Conservation (phyloP, 2,113 vertebrate species). For the Ancistrus triradiatus region DNA sequence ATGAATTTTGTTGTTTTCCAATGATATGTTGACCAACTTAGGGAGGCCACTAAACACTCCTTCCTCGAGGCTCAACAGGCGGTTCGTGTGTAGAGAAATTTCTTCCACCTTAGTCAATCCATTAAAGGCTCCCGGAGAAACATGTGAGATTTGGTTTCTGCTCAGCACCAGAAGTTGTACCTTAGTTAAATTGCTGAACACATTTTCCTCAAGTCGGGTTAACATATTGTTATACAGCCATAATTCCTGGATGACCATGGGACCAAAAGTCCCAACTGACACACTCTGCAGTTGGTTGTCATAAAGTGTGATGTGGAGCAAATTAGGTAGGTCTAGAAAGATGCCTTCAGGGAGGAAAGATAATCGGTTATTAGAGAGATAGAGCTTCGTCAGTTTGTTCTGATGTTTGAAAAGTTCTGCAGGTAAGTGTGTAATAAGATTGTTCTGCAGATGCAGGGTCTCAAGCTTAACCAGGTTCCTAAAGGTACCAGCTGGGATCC, state of each 20-base stretch:
- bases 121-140: conserved; percentile 70
- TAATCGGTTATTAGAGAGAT: conserved; percentile 81
- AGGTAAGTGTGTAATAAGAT: conserved; percentile 71
- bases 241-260: conserved; percentile 72
- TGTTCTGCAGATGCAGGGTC: conserved; percentile 82
- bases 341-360: conserved; percentile 71
- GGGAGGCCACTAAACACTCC: conserved; percentile 67
- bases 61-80: conserved; percentile 63
- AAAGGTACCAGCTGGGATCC: conserved; percentile 69
- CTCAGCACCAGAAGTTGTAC: conserved; percentile 81
- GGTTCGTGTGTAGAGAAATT: conserved; percentile 83
- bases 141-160: conserved; percentile 72
- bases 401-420: conserved; percentile 73
- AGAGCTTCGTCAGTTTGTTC: conserved; percentile 76
- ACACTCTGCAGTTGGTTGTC: conserved; percentile 77
- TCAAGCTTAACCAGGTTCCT: conserved; percentile 72
- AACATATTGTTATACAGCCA: conserved; percentile 89
- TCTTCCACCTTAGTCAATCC: conserved; percentile 76
- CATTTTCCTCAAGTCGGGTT: conserved; percentile 62
- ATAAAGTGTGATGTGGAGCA: conserved; percentile 79
- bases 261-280: conserved; percentile 72
- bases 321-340: conserved; percentile 72
- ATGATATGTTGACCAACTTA: conserved; percentile 79
- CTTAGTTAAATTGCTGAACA: conserved; percentile 78
- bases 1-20: conserved; percentile 80